phyloP scores from a whole-genome alignment of 2,888 invertebrate species.

The Drepana falcataria region DNA sequence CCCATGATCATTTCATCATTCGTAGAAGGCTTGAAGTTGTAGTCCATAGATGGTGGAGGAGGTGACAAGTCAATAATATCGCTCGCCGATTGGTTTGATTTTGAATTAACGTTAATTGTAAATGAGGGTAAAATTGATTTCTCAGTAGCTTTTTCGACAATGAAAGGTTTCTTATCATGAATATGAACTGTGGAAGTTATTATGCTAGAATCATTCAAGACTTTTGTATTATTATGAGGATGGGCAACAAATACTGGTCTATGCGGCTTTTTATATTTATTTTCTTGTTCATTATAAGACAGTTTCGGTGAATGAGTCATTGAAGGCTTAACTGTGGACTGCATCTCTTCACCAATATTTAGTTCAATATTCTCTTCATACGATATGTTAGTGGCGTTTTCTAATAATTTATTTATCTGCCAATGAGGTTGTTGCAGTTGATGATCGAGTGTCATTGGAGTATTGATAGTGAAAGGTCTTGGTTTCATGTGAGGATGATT shows the following conservation, averaged over 20 bases:
- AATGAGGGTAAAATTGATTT: constrained; percentile 52
- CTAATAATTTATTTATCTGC: constrained; percentile 70
- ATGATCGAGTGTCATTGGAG: constrained; percentile 53
- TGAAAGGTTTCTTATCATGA: constrained; percentile 64
- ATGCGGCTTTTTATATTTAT: constrained; percentile 39
- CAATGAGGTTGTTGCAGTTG: constrained; percentile 72
- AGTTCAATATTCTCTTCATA: constrained; percentile 64
- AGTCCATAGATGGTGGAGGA: constrained; percentile 67
- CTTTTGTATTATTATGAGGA: constrained; percentile 37
- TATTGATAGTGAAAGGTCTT: constrained; percentile 62
- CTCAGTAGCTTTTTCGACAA: constrained; percentile 51
- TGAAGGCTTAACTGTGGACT: constrained; percentile 29
- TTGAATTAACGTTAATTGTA: constrained; percentile 42
- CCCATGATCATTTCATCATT: constrained; percentile 76
- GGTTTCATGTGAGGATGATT: constrained; percentile 51
- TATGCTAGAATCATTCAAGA: constrained; percentile 55
- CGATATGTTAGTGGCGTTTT: constrained; percentile 57
- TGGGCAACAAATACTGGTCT: constrained; percentile 37
- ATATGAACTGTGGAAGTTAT: constrained; percentile 71
- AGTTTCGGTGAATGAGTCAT: constrained; percentile 30
- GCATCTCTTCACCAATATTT: constrained; percentile 68
- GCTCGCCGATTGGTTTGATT: constrained; percentile 50
- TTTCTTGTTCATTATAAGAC: constrained; percentile 26
- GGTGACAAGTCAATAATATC: constrained; percentile 73
- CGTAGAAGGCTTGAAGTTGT: constrained; percentile 61